Evolutionary conservation across 1,140 invertebrate genomes (phyloP).

Genomic region (Argopecten irradians): DNA sequence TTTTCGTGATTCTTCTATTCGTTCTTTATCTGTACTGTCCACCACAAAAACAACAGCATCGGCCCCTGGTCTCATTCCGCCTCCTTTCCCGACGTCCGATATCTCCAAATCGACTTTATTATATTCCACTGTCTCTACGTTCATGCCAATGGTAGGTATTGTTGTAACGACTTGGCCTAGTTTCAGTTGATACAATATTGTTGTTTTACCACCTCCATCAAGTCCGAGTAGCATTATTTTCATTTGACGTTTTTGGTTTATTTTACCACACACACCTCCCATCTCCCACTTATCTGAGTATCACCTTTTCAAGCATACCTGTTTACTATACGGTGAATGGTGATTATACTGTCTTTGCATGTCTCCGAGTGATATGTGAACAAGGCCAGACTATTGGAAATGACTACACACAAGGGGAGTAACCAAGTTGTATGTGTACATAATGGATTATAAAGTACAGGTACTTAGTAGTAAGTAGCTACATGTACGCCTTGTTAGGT

Average conservation of each 20-base stretch:
- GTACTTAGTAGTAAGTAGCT: too few relatives aligned
- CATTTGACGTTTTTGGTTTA: neutral
- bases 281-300: too few relatives aligned
- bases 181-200: conserved; percentile 97
- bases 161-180: conserved; percentile 98
- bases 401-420: too few relatives aligned
- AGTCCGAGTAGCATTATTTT: conserved; percentile 81
- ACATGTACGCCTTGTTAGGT: too few relatives aligned
- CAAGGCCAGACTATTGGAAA: too few relatives aligned
- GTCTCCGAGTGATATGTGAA: too few relatives aligned
- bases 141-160: conserved; percentile 97
- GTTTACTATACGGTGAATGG: too few relatives aligned
- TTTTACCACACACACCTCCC: neutral
- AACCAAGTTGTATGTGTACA: too few relatives aligned
- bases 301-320: too few relatives aligned
- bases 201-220: conserved; percentile 98
- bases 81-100: conserved; percentile 93
- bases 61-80: conserved; percentile 93
- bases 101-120: conserved; percentile 93
- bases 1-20: neutral
- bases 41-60: conserved; percentile 36
- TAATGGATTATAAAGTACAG: too few relatives aligned
- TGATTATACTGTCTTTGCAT: too few relatives aligned
- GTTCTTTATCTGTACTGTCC: conserved; percentile 36
- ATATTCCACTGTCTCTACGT: conserved; percentile 90